These are phyloP conservation scores for Megaustenia siamemsis DNA, from an alignment of 2,888 invertebrate genomes.

Conservation along the genomic window DNA sequence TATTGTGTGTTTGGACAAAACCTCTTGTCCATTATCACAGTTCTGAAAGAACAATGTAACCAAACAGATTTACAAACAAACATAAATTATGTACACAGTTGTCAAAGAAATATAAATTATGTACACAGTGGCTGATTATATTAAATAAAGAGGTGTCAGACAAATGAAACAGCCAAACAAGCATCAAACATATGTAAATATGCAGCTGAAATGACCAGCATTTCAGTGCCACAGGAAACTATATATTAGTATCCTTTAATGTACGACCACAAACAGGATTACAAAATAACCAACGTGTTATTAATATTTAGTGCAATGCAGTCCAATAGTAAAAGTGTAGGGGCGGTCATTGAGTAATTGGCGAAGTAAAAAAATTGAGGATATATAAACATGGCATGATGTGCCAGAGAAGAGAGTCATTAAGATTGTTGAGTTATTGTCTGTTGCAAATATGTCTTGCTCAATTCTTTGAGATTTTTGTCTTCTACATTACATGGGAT, in stretches of 20 bases:
- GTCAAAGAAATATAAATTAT: conserved; percentile 18
- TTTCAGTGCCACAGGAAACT: conserved; percentile 14
- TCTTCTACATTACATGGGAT: neutral
- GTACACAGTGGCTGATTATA: conserved; percentile 20
- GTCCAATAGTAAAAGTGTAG: neutral
- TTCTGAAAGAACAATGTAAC: conserved; percentile 21
- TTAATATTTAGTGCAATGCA: neutral
- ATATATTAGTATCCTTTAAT: neutral
- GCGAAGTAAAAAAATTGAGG: neutral
- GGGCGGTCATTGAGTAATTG: neutral
- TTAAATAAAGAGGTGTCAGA: neutral
- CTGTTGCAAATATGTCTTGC: neutral
- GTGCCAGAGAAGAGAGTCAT: neutral
- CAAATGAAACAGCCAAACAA: neutral
- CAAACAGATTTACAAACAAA: too few relatives aligned
- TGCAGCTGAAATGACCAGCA: conserved; percentile 45
- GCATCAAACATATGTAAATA: neutral
- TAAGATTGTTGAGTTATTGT: neutral
- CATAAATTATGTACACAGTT: conserved; percentile 26
- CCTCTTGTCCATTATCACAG: conserved; percentile 31
- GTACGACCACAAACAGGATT: neutral
- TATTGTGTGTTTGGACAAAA: conserved; percentile 18
- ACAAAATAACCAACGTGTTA: neutral
- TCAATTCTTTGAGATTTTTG: neutral
- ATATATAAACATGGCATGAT: neutral